Evolutionary conservation across 2,888 invertebrate genomes (phyloP).

Genomic region (Pollenia amentaria): DNA sequence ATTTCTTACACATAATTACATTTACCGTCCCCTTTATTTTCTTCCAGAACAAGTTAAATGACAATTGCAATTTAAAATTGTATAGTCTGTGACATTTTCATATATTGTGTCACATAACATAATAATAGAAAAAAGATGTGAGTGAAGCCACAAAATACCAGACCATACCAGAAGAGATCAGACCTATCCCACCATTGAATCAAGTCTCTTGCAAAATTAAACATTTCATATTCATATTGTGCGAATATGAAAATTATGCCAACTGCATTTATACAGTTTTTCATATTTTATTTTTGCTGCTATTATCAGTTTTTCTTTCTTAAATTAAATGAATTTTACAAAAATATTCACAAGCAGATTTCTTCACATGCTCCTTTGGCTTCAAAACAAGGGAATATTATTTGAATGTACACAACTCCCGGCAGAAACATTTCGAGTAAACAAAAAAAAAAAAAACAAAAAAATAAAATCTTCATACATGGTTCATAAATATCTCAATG

Average conservation of each 20-base stretch:
- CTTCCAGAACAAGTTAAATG: constrained; percentile 33
- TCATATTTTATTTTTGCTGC: not conserved
- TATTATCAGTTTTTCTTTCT: constrained; percentile 53
- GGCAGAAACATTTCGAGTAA: constrained; percentile 26
- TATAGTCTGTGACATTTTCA: constrained; percentile 65
- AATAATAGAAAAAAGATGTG: constrained; percentile 31
- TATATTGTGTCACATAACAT: constrained; percentile 51
- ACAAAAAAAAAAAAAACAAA: constrained; percentile 5
- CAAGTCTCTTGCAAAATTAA: constrained; percentile 62
- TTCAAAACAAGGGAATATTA: constrained; percentile 34
- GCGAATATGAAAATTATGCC: constrained; percentile 61
- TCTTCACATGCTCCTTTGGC: constrained; percentile 45
- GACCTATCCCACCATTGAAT: constrained; percentile 24
- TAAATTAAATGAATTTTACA: constrained; percentile 69
- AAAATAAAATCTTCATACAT: constrained; percentile 37
- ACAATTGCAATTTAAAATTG: constrained; percentile 64
- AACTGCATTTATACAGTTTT: constrained; percentile 56
- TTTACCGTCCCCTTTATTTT: not conserved
- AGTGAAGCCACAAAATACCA: not conserved
- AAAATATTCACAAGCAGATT: constrained; percentile 64
- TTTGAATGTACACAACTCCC: not conserved
- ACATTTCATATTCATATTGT: constrained; percentile 67
- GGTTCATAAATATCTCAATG: constrained; percentile 66
- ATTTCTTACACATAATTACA: constrained; percentile 1
- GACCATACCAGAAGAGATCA: not conserved